These are phyloP conservation scores for Pelecanus crispus DNA, from an alignment of 2,113 vertebrate species.

Conservation along the genomic window DNA sequence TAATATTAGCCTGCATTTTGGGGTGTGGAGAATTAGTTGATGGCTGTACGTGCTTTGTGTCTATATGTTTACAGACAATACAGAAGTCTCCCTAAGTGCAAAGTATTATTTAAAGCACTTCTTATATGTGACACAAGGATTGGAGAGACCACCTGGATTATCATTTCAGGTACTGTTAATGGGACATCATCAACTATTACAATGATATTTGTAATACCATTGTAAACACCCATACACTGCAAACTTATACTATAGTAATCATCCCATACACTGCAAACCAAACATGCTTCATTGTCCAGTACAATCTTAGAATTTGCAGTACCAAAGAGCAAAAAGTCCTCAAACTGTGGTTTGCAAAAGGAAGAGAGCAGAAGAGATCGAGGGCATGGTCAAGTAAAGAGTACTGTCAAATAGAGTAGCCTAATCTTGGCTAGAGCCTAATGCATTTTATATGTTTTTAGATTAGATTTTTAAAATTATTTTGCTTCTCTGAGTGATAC, in stretches of 20 bases:
- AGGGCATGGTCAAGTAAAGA: neutral
- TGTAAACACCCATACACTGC: neutral
- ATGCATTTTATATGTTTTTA: neutral
- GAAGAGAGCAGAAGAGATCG: neutral
- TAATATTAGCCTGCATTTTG: neutral
- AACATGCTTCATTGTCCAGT: neutral
- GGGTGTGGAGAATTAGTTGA: neutral
- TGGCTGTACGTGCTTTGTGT: neutral
- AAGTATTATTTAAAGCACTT: neutral
- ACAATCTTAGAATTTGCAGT: neutral
- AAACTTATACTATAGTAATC: neutral
- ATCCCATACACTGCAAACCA: neutral
- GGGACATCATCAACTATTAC: neutral
- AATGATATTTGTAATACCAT: neutral
- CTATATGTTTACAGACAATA: neutral
- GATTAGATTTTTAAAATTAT: neutral
- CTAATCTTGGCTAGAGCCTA: neutral
- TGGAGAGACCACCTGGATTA: neutral
- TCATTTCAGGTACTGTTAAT: neutral
- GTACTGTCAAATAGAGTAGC: neutral
- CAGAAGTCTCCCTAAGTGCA: neutral
- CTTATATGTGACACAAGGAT: neutral
- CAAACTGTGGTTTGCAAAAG: neutral
- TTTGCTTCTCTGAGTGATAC: neutral
- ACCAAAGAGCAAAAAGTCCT: neutral